Conservation (phyloP, 64 coral and sea anemone genomes). For the Stichodactyla mertensii region DNA sequence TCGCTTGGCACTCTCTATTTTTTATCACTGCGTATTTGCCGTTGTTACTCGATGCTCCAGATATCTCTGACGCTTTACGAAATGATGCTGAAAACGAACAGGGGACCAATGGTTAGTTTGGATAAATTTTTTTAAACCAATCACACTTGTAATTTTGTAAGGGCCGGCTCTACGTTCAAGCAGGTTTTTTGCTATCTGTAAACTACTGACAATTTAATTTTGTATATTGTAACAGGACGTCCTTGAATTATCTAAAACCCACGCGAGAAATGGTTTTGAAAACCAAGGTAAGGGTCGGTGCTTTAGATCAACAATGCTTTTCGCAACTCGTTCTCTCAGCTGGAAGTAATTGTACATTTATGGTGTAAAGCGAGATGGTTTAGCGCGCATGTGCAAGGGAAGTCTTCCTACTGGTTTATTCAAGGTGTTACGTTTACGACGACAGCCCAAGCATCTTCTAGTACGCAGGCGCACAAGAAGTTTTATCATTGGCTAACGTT, state of each 20-base stretch:
- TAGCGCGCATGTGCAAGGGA: neutral
- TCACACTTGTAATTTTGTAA: too few relatives aligned
- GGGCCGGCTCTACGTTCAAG: too few relatives aligned
- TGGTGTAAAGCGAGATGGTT: neutral
- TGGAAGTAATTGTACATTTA: neutral
- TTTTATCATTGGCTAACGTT: neutral
- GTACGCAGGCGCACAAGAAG: neutral
- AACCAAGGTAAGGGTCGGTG: too few relatives aligned
- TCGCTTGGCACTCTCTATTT: neutral
- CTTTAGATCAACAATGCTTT: too few relatives aligned
- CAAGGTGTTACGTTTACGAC: too few relatives aligned
- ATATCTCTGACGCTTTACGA: neutral
- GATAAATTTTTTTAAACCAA: too few relatives aligned
- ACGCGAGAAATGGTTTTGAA: too few relatives aligned
- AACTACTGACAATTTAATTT: too few relatives aligned
- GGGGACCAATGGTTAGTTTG: neutral
- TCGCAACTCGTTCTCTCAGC: too few relatives aligned
- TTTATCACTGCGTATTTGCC: conserved; percentile 8
- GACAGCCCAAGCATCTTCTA: neutral
- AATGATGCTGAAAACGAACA: neutral
- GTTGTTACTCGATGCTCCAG: conserved; percentile 10
- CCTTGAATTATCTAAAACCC: too few relatives aligned
- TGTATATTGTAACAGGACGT: too few relatives aligned
- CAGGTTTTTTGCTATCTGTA: too few relatives aligned
- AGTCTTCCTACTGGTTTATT: neutral